Base-by-base conservation (phyloP, 2,113 vertebrate genomes). In the Trogon surrucura region DNA sequence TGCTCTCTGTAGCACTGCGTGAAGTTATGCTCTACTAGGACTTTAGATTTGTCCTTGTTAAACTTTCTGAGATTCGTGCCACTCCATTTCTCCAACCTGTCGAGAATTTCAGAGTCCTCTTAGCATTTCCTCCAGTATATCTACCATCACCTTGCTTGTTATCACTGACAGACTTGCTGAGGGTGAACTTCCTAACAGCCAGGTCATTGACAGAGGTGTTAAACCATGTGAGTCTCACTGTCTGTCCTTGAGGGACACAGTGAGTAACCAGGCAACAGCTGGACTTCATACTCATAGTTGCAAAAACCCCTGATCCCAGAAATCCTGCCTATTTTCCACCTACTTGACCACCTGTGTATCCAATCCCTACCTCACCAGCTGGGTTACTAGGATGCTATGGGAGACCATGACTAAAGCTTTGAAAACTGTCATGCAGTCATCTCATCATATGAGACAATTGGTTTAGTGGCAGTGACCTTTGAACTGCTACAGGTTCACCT, bases 301-400 rank as follows among this genome's bases (percentile, higher is more conserved):
- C 26, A 57, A 3, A 58, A 69, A 2, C 1, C 1, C 26, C 21
- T 38, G 7, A 71, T 3, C 8, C 29, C 72, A 72, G 13, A 22
- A 86, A 21, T 48, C 48, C 10, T 22, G 13, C 10, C 0, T 1
- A 6, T 48, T 53, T 80, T 34, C 26, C 19, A 34, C 0, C 0
- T 54, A 6, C 11, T 23, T 26, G 11, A 53, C 11, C 13, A 50
- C 5, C 30, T 60, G 10, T 0, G 2, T 36, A 65, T 36, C 45
- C 19, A 51, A 7, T 34, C 29, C 19, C 16, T 19, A 47, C 4
- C 16, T 89, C 54, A 70, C 8, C 32, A 44, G 0, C 44, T 16
- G 80, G 19, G 19, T 12, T 58, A 41, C 30, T 29, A 67, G 26
- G 20, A 58, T 50, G 34, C 14, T 19, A 12, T 1, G 2, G 26